Base-by-base conservation (phyloP, 1,140 invertebrate species). In the Drosophila cardini region DNA sequence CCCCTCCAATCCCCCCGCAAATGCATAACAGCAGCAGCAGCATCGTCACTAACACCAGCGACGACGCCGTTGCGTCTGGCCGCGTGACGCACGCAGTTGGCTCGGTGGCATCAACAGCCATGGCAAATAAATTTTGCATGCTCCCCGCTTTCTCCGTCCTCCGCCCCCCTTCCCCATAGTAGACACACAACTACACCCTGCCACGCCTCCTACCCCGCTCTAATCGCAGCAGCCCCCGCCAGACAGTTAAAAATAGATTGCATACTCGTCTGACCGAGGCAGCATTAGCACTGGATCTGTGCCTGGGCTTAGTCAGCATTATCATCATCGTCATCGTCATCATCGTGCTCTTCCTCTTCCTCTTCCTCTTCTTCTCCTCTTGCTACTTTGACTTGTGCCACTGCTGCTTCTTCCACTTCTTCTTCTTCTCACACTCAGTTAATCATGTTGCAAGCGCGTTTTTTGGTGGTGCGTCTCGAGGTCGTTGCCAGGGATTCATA, bases 171-270 rank as follows among this genome's bases (percentile, higher is more conserved):
- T 6, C 30, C 42, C 38, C 21, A n/a, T 15, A 18, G n/a, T n/a
- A n/a, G n/a, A n/a, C n/a, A n/a, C n/a, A n/a, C n/a, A n/a, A n/a
- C n/a, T n/a, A n/a, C n/a, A n/a, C n/a, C 5, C 36, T 18, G 2
- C 40, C 13, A 10, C 18, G 21, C 46, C 10, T 1, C 36, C 26
- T 30, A 15, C 40, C 9, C 42, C 48, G 21, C 40, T n/a, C 56
- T 40, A 62, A 62, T 40, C 26, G 30, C 36, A 53, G 56, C 13
- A 53, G 67, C 63, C 53, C 32, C 45, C 16, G 53, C 73, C 77
- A 84, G 80, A 84, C 80, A 84, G 80, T 80, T 84, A 80, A 67
- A 84, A 84, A 84, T 84, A 84, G 81, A 84, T 72, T 77, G 78
- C 78, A 81, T 62, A 62, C 46, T 38, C 64, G 78, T 81, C 73